These are phyloP conservation scores for Parnassius mnemosyne DNA, from an alignment of 2,888 invertebrate species.

Conservation along the genomic window DNA sequence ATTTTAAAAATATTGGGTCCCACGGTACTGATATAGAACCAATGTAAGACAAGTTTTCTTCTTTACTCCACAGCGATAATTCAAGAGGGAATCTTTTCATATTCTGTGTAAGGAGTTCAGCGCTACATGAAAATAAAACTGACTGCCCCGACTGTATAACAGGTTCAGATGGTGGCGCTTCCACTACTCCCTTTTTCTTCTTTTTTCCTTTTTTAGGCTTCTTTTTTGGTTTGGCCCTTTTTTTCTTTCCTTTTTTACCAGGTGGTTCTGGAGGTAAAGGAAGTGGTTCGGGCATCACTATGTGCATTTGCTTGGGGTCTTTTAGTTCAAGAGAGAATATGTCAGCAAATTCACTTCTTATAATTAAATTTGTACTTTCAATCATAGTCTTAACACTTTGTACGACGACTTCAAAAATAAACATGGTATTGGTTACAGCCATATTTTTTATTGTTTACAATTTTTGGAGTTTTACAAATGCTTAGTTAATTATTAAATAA, in stretches of 20 bases:
- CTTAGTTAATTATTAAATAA: not conserved
- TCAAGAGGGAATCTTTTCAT: constrained; percentile 63
- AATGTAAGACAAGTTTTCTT: constrained; percentile 60
- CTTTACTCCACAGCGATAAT: constrained; percentile 68
- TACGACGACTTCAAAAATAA: constrained; percentile 70
- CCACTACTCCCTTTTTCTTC: constrained; percentile 56
- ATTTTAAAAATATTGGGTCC: constrained; percentile 58
- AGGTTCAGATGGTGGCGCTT: constrained; percentile 60
- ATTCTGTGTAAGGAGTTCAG: constrained; percentile 61
- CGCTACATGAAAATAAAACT: constrained; percentile 63
- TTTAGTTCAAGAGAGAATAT: constrained; percentile 69
- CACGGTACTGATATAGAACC: constrained; percentile 58
- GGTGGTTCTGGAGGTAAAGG: constrained; percentile 64
- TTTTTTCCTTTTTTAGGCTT: constrained; percentile 51
- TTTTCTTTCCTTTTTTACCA: constrained; percentile 43
- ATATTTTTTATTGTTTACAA: constrained; percentile 41
- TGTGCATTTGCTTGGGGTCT: constrained; percentile 71
- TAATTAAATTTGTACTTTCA: constrained; percentile 51
- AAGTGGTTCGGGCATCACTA: constrained; percentile 67
- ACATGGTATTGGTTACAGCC: constrained; percentile 67
- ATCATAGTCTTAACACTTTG: constrained; percentile 58
- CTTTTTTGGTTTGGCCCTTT: constrained; percentile 40
- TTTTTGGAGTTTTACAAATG: constrained; percentile 17
- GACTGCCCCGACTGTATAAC: constrained; percentile 70
- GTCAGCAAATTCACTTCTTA: constrained; percentile 67